Base-by-base conservation (phyloP, 2,797 vertebrate species). In the Poeciliopsis gracilis region DNA sequence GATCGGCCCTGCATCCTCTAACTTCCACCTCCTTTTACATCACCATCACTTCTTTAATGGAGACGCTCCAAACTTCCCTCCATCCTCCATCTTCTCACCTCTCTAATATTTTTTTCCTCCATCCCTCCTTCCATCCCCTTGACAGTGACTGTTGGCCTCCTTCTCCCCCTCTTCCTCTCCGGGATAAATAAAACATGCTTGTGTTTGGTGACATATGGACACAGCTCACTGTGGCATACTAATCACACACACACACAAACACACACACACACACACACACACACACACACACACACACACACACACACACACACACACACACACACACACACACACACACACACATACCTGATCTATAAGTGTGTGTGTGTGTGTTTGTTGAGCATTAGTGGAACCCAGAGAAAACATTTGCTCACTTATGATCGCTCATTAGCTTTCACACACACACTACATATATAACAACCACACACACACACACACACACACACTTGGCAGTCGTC, bases 161-260 rank as follows among this genome's bases (percentile, higher is more conserved):
- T 63, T 73, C 78, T 78, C 79, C 51, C 71, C n/a, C 66, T 73
- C 76, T 78, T 79, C 79, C 74, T 83, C 84, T 81, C 78, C 76
- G 82, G 88, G 88, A 93, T 94, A 91, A 93, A 94, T 94, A 93
- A 94, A 93, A 94, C 92, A 93, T 92, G 90, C 75, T 90, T 92
- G 91, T 93, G 90, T 94, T 92, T 93, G 89, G 93, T 92, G 93
- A 93, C 94, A 94, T 94, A 94, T 93, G 93, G 93, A 92, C 91
- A 90, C 88, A 81, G 90, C 92, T 90, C 91, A 92, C 90, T 92
- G 91, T 90, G 89, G 93, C 92, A 94, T 93, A 94, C 93, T 93
- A 93, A 94, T 93, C 84, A 90, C 90, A 87, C 87, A 84, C 87
- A 82, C 89, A 85, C 88, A 82, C 86, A 87, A 85, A 25, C 18